Base-by-base conservation (phyloP, 2,888 invertebrate genomes). In the Parochlus steinenii region DNA sequence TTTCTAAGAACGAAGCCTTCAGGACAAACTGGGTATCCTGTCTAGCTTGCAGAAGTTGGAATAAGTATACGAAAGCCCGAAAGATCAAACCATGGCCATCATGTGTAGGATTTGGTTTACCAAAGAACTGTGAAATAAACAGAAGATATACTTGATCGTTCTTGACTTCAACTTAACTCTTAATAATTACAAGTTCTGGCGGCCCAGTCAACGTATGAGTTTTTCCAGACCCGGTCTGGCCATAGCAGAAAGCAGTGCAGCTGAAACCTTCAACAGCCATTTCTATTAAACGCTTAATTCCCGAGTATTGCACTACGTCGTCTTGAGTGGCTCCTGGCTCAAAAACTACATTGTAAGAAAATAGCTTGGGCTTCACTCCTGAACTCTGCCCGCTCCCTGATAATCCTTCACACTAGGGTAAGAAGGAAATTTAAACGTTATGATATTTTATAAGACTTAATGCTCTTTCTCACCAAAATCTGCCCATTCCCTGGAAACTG, bases 221-320 rank as follows among this genome's bases (percentile, higher is more conserved):
- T 62, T 93, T 93, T 5, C 93, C 93, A 45, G 89, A 89, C 27
- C 93, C 92, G 0, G 93, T 93, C 62, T 93, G 93, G 2, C 93
- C 93, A 58, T 93, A 93, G 52, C 93, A 93, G 59, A 93, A 86
- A 17, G 81, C 83, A 2, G 93, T 93, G 51, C 89, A 87, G 19
- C 83, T 79, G 56, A 89, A 93, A 15, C 93, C 93, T 53, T 89
- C 87, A 23, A 92, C 73, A 2, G 89, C 83, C 87, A 92, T 90
- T 54, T 90, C 86, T 39, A 93, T 74, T 11, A 93, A 72, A 33
- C 83, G 67, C 52, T 85, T 89, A 41, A 92, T 73, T 2, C 92
- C 92, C 0, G 82, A 89, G 60, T 81, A 85, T 53, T 89, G 82
- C 40, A 93, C 63, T 29, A 93, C 72, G 50, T 92, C 92, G 2